Evolutionary conservation across 2,888 invertebrate genomes (phyloP).

Genomic region (Dugesia japonica): DNA sequence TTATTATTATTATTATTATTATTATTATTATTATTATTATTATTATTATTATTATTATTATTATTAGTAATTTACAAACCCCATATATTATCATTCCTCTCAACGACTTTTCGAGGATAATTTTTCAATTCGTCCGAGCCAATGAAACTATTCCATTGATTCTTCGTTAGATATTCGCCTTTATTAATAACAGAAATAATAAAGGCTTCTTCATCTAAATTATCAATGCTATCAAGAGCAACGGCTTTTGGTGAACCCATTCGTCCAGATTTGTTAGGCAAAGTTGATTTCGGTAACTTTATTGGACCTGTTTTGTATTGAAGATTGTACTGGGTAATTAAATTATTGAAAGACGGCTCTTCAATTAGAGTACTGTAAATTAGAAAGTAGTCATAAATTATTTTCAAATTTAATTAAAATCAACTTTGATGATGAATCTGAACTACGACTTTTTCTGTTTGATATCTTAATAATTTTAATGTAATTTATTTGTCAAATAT

Average conservation of each 20-base stretch:
- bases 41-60: not conserved
- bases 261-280: not conserved
- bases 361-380: not conserved
- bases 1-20: too few species aligned
- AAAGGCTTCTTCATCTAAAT: not conserved
- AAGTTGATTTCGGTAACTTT: not conserved
- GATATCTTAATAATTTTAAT: not conserved
- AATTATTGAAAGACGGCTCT: not conserved
- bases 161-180: not conserved
- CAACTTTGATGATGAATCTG: not conserved
- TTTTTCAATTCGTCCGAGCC: not conserved
- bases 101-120: not conserved
- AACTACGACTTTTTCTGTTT: not conserved
- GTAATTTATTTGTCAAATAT: not conserved
- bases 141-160: not conserved
- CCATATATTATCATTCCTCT: constrained; percentile 7
- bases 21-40: too few species aligned
- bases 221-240: not conserved
- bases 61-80: not conserved
- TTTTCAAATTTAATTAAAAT: not conserved
- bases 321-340: not conserved
- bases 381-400: not conserved
- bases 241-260: not conserved
- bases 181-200: not conserved
- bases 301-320: not conserved